Base-by-base conservation (phyloP, 2,888 invertebrate genomes). In the Caenorhabditis afra region DNA sequence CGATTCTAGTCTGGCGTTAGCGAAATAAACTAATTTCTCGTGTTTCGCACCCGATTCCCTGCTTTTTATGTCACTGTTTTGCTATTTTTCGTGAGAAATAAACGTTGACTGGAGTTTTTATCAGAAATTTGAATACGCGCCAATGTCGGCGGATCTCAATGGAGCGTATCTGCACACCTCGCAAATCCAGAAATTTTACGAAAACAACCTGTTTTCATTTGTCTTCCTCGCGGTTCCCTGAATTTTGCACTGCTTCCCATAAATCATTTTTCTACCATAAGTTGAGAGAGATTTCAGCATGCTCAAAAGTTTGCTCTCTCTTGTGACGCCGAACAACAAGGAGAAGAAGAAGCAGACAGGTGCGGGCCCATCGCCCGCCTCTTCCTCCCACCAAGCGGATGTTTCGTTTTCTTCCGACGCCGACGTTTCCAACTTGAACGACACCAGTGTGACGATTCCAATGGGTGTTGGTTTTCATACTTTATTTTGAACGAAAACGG, bases 271-370 rank as follows among this genome's bases (percentile, higher is more conserved):
- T n/a, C n/a, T n/a, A n/a, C n/a, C n/a, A n/a, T n/a, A n/a, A 49
- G 18, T 23, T 39, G 39, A 29, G 1, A n/a, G 23, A 16, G 29
- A 35, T 67, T 67, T 5, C 62, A 62, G 64, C 37, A 71, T 71
- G 71, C 55, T 71, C 18, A 71, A 71, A 57, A 57, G 64, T 64
- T 29, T 71, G 62, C 71, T 71, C 64, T 71, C 71, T 22, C 71
- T 71, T 71, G 71, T 71, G 7, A 64, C 62, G 16, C 35, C 62
- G 16, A 47, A 20, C 35, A 62, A 45, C 50, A 71, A 71, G 18
- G 64, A 68, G 12, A 68, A 71, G 41, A 71, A 71, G 47, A 62
- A 53, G 47, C 53, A 52, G 52, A 52, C 37, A 37, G 22, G 41
- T 2, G 18, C 22, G 20, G 41, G 55, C 14, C 44, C 71, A 35